These are phyloP conservation scores for Sphaerophoria rueppellii DNA, from an alignment of 2,888 invertebrate species.

Conservation along the genomic window DNA sequence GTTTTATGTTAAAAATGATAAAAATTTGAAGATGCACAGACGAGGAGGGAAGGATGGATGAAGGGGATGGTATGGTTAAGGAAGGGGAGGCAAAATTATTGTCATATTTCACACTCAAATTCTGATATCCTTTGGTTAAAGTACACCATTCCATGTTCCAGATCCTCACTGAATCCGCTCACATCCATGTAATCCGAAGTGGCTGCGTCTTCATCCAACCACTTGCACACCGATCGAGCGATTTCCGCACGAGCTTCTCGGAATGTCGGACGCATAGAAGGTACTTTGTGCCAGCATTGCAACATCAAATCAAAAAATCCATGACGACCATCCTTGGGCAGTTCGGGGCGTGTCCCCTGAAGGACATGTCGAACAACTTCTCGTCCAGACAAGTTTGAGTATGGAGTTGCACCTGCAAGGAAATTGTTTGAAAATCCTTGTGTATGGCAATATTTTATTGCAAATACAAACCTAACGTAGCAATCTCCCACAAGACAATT, in stretches of 20 bases:
- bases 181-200: constrained; percentile 82
- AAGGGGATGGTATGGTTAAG: too few relatives aligned
- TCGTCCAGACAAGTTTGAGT: constrained; percentile 91
- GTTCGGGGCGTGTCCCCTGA: constrained; percentile 89
- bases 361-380: constrained; percentile 92
- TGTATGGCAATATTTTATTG: neutral
- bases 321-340: constrained; percentile 90
- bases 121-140: constrained; percentile 84
- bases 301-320: constrained; percentile 86
- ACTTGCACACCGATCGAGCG: constrained; percentile 80
- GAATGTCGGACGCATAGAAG: constrained; percentile 89
- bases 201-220: constrained; percentile 81
- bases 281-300: constrained; percentile 87
- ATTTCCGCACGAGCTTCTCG: constrained; percentile 83
- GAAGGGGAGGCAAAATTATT: constrained; percentile 75
- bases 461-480: constrained; percentile 86
- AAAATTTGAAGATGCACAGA: constrained; percentile 29
- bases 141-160: constrained; percentile 82
- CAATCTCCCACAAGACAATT: constrained; percentile 93
- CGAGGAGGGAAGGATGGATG: constrained; percentile 23
- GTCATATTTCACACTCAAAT: constrained; percentile 86
- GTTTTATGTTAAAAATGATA: too few relatives aligned
- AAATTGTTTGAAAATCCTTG: neutral
- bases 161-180: constrained; percentile 82
- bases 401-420: constrained; percentile 90